Evolutionary conservation across 35 echinoderm and acorn worm species (phyloP).

Genomic region (Apostichopus californicus): DNA sequence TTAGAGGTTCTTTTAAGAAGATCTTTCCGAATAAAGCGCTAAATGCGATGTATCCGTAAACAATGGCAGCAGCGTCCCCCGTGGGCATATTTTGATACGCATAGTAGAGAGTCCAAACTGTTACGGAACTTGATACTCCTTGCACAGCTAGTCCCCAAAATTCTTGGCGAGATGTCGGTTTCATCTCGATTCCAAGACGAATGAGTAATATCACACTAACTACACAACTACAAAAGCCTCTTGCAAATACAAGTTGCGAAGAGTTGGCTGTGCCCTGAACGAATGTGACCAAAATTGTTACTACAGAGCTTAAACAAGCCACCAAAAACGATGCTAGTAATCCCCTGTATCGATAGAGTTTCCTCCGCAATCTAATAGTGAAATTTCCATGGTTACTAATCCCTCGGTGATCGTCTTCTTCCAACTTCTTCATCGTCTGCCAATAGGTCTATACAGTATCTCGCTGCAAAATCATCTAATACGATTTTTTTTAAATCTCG

Average conservation of each 20-base stretch:
- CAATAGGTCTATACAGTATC: too few species aligned
- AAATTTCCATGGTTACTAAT: too few species aligned
- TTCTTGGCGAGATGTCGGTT: slow-evolving; percentile 1
- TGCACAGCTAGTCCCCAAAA: background rate
- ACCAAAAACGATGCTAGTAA: background rate
- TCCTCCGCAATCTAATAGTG: too few species aligned
- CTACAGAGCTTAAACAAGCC: background rate
- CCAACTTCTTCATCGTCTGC: too few species aligned
- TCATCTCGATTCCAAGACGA: background rate
- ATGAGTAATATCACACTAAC: background rate
- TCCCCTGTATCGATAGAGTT: background rate
- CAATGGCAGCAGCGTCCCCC: slow-evolving; percentile 11
- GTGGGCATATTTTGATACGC: slow-evolving; percentile 36
- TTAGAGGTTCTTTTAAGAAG: slow-evolving; percentile 9
- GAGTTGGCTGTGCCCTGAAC: background rate
- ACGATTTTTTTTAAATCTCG: too few species aligned
- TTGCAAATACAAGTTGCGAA: background rate
- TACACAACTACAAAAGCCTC: background rate
- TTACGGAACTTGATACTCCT: background rate
- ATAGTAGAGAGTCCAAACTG: background rate
- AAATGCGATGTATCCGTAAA: background rate
- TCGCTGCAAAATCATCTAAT: too few species aligned
- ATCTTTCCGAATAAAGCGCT: slow-evolving; percentile 15
- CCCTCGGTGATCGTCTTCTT: too few species aligned
- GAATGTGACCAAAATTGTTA: slow-evolving; percentile 7